Base-by-base conservation (phyloP, 92 coral and sea anemone species). In the Heliopora coerulea region DNA sequence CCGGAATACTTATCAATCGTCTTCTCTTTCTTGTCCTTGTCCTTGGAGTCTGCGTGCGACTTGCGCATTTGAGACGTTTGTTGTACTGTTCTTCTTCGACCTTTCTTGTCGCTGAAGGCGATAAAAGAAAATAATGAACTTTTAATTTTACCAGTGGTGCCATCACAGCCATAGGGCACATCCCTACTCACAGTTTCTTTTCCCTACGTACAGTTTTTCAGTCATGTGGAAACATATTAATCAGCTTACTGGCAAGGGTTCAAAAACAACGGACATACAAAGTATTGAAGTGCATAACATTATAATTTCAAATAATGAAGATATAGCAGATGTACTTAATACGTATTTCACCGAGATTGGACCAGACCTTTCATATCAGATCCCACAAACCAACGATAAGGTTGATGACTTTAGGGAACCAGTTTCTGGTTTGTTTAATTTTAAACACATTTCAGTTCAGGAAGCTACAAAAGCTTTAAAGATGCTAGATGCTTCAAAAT, bases 1-100 rank as follows among this genome's bases (percentile, higher is more conserved):
- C 97, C 88, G 0, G 99, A 81, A 68, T 87, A 70, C 44, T 90
- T 90, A 69, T 95, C 99, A 20, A 83, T 81, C 68, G 96, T 90
- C 68, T 86, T 90, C 63, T 95, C 99, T n/a, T 75, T 81, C 62
- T 88, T 95, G 26, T 24, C 25, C 86, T 95, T 88, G 17, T 91
- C 95, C 24, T 73, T 66, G 4, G 72, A 61, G 11, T 91, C 88
- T 14, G 77, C 63, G 60, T 91, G 91, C 33, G 91, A 91, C 35
- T 70, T 70, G 8, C 77, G 77, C 34, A 39, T 54, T 35, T 70
- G 77, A 0, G 77, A 50, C 3, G 62, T 9, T 34, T 70, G 77
- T 41, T 70, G 77, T 12, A 70, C 77, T 34, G 77, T 70, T 35
- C 35, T 70, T 3, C 96, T 84, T 8, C 96, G 95, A 27, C 97